Base-by-base conservation (phyloP, 1,140 invertebrate species). In the Ceratoteleas bidentatus region DNA sequence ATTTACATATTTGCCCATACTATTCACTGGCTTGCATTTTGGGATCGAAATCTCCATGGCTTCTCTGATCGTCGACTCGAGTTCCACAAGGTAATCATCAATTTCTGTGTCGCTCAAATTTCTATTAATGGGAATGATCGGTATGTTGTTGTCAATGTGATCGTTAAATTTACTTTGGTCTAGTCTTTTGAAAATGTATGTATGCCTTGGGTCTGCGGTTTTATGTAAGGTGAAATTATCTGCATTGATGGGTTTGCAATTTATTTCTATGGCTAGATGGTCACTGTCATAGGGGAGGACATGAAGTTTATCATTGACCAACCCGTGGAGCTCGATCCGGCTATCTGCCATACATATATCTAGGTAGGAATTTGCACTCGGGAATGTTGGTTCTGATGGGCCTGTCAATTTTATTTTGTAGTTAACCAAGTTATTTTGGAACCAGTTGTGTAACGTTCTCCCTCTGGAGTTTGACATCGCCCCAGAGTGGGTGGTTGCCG, bases 251-350 rank as follows among this genome's bases (percentile, higher is more conserved):
- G 50, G 49, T 3, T 11, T 15, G 10, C 49, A 54, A 3, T 13
- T 7, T 0, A 65, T n/a, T 32, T 3, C 7, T 32, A 65, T 40
- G 2, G 49, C 62, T 0, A 14, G 7, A n/a, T 65, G 62, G 45
- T 65, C 62, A 33, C 62, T 65, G 16, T 65, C 62, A 10, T 32
- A 65, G 2, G 62, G 62, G 5, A 65, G 16, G 1, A 54, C 38
- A 13, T 13, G 62, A 1, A 65, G 16, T 65, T 54, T 54, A 14
- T 33, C 13, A n/a, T 32, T 54, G 11, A 11, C 5, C 2, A 54
- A 36, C 36, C 54, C 43, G 10, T 24, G 16, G 15, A 65, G 9
- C 2, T 8, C 7, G 11, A 65, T 24, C 0, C 62, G 49, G 14
- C 14, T 33, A 24, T 65, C 62, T 2, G 38, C 16, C 7, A 65